These are phyloP conservation scores for Dissostichus mawsoni DNA, from an alignment of 2,113 vertebrate species.

Conservation along the genomic window DNA sequence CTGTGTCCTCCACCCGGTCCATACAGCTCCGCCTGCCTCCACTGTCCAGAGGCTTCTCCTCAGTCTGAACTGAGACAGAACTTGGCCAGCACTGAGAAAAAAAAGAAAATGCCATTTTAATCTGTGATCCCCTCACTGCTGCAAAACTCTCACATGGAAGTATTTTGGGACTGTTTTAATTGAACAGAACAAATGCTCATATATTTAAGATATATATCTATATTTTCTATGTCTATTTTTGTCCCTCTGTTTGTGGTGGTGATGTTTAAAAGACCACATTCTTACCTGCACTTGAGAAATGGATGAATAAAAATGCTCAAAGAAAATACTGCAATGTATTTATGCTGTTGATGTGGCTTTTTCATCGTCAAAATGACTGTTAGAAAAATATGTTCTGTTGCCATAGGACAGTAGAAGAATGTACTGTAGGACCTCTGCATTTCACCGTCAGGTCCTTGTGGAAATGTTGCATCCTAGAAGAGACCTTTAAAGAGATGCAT, in stretches of 20 bases:
- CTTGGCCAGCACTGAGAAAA: conserved; percentile 28
- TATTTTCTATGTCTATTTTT: conserved; percentile 56
- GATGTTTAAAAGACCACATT: conserved; percentile 48
- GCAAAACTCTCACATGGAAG: conserved; percentile 43
- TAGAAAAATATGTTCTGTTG: conserved; percentile 53
- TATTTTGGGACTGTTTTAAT: conserved; percentile 55
- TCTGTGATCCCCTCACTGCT: conserved; percentile 30
- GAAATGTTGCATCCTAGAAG: conserved; percentile 22
- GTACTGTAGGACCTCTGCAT: conserved; percentile 53
- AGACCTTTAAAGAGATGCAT: neutral
- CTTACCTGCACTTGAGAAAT: conserved; percentile 48
- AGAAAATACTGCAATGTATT: conserved; percentile 39
- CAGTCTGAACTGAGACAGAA: conserved; percentile 13
- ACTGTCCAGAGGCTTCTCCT: conserved; percentile 18
- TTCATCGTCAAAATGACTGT: conserved; percentile 45
- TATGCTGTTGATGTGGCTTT: conserved; percentile 44
- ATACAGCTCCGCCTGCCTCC: neutral
- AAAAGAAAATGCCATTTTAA: conserved; percentile 51
- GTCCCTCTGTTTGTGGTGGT: conserved; percentile 54
- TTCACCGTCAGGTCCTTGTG: conserved; percentile 44
- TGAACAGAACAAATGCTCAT: conserved; percentile 52
- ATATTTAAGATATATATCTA: conserved; percentile 60
- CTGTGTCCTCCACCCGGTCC: conserved; percentile 2
- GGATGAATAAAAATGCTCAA: conserved; percentile 41
- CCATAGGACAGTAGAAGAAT: conserved; percentile 69